These are phyloP conservation scores for Didymodactylos carnosus DNA, from an alignment of 2,888 invertebrate species.

Conservation along the genomic window DNA sequence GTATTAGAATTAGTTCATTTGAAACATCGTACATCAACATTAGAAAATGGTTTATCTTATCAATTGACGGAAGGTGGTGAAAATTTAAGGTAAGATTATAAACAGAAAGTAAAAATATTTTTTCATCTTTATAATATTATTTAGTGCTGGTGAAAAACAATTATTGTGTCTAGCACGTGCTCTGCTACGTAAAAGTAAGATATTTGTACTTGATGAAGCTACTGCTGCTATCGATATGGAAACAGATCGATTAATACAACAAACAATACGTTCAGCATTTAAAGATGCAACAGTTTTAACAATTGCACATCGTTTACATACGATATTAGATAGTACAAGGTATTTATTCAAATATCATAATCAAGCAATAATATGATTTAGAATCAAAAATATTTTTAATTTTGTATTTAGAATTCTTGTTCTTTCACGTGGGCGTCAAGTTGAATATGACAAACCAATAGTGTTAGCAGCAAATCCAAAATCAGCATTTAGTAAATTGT, in stretches of 20 bases:
- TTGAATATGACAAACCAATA: constrained; percentile 6
- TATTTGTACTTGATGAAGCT: constrained; percentile 32
- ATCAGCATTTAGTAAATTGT: not conserved
- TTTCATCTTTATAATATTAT: not conserved
- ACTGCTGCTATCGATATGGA: constrained; percentile 56
- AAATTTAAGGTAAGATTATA: constrained; percentile 27
- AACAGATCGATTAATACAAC: constrained; percentile 63
- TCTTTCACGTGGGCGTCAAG: not conserved
- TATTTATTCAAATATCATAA: not conserved
- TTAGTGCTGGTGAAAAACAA: constrained; percentile 32
- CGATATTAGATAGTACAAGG: constrained; percentile 46
- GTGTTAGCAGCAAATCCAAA: not conserved
- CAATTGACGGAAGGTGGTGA: constrained; percentile 28
- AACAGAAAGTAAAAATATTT: too few species aligned
- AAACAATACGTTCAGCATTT: constrained; percentile 68
- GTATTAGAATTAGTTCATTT: constrained; percentile 24
- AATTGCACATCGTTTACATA: constrained; percentile 75
- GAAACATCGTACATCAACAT: constrained; percentile 20
- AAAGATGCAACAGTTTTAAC: constrained; percentile 67
- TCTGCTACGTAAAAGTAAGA: constrained; percentile 27
- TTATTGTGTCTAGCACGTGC: constrained; percentile 31
- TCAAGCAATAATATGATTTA: not conserved
- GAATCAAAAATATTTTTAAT: not conserved
- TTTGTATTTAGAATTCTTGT: constrained; percentile 1
- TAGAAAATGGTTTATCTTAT: constrained; percentile 24